These are phyloP conservation scores for Pyrgus malvae DNA, from an alignment of 2,888 invertebrate genomes.

Conservation along the genomic window DNA sequence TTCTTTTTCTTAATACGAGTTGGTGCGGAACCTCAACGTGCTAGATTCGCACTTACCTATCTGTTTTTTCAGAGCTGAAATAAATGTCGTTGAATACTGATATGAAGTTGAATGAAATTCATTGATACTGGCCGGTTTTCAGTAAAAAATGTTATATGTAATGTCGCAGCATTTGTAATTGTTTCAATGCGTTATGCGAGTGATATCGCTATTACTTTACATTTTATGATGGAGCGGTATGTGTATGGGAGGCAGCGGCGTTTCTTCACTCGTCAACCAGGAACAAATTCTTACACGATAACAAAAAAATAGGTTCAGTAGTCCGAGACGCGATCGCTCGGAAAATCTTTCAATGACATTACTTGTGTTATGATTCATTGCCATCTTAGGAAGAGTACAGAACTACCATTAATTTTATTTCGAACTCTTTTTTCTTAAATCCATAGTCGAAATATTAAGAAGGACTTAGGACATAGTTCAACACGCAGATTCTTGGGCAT, in stretches of 20 bases:
- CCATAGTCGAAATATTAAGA: no score
- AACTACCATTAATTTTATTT: slow-evolving; percentile 32
- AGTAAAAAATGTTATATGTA: slow-evolving; percentile 47
- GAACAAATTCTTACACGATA: slow-evolving; percentile 68
- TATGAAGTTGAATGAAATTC: slow-evolving; percentile 44
- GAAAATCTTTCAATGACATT: slow-evolving; percentile 71
- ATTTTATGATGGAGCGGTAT: slow-evolving; percentile 74
- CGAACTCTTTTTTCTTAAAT: neutral
- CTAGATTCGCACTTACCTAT: no score
- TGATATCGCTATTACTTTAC: slow-evolving; percentile 61
- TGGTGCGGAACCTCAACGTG: no score
- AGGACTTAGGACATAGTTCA: no score
- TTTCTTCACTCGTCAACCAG: slow-evolving; percentile 68
- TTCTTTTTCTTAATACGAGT: no score
- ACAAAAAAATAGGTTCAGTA: slow-evolving; percentile 54
- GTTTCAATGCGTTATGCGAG: slow-evolving; percentile 58
- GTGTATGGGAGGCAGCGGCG: slow-evolving; percentile 55
- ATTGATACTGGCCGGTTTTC: slow-evolving; percentile 37
- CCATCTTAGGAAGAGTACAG: slow-evolving; percentile 38
- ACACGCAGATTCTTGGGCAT: no score
- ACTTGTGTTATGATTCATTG: slow-evolving; percentile 48
- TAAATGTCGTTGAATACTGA: slow-evolving; percentile 31
- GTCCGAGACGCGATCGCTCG: slow-evolving; percentile 51
- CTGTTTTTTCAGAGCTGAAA: slow-evolving; percentile 30
- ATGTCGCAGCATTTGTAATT: slow-evolving; percentile 51